These are phyloP conservation scores for Malacosoma neustria DNA, from an alignment of 2,888 invertebrate genomes.

Conservation along the genomic window DNA sequence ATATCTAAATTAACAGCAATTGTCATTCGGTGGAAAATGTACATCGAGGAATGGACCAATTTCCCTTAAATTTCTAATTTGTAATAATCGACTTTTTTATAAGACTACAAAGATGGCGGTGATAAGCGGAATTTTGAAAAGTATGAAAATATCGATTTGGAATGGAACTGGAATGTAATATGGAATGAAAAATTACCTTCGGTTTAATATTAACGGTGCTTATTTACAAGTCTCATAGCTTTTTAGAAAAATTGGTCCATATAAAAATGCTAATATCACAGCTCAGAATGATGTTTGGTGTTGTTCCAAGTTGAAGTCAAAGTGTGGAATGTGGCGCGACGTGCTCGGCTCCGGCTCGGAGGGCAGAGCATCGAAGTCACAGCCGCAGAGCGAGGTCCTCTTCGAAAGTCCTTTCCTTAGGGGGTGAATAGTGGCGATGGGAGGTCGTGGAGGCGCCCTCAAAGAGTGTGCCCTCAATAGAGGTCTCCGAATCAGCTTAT, in stretches of 20 bases:
- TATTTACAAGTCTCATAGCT: too few species aligned
- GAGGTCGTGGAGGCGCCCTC: conserved; percentile 39
- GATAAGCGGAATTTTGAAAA: too few species aligned
- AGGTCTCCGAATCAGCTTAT: conserved; percentile 45
- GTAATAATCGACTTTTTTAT: conserved; percentile 1
- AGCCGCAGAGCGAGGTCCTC: conserved; percentile 52
- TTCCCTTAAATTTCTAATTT: conserved; percentile 8
- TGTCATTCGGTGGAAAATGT: conserved; percentile 53
- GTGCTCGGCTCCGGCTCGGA: conserved; percentile 22
- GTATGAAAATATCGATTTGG: too few species aligned
- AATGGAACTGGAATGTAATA: too few species aligned
- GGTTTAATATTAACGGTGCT: too few species aligned
- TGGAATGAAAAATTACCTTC: too few species aligned
- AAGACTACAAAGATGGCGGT: too few species aligned
- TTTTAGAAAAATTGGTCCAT: conserved; percentile 10
- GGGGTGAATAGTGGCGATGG: conserved; percentile 59
- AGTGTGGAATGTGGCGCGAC: conserved; percentile 18
- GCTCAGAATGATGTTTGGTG: conserved; percentile 63
- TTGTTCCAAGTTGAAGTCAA: conserved; percentile 32
- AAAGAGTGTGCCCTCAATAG: conserved; percentile 48
- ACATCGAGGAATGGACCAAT: conserved; percentile 17
- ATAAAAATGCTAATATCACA: conserved; percentile 51
- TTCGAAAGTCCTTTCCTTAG: conserved; percentile 48
- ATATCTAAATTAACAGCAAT: conserved; percentile 28
- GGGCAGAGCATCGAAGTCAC: conserved; percentile 17